phyloP scores from a whole-genome alignment of 2,113 vertebrate species.

The Nansenia antarctica region DNA sequence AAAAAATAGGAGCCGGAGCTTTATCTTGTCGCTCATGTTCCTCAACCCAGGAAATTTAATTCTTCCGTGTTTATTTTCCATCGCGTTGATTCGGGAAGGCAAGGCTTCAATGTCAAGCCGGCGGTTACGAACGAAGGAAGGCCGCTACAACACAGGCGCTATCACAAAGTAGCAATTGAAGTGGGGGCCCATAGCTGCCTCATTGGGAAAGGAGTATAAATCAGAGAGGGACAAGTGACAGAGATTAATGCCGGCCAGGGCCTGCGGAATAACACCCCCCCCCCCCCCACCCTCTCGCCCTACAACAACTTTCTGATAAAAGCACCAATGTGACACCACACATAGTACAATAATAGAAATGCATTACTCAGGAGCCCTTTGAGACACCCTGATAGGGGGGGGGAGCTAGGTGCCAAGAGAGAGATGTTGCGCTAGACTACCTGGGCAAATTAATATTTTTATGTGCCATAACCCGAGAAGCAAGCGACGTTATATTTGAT shows the following conservation, averaged over 20 bases:
- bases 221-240: constrained; percentile 79
- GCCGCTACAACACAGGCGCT: constrained; percentile 60
- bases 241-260: constrained; percentile 73
- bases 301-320: constrained; percentile 76
- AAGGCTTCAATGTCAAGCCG: constrained; percentile 70
- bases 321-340: constrained; percentile 67
- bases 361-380: constrained; percentile 69
- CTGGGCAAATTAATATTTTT: constrained; percentile 54
- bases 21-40: constrained; percentile 75
- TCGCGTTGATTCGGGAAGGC: constrained; percentile 59
- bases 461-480: not conserved
- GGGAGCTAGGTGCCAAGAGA: constrained; percentile 42
- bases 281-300: constrained; percentile 63
- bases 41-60: constrained; percentile 67
- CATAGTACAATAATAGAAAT: constrained; percentile 73
- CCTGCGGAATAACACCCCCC: constrained; percentile 71
- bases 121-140: constrained; percentile 39
- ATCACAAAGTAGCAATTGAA: constrained; percentile 71
- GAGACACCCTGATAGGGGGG: constrained; percentile 65
- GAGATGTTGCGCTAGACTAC: constrained; percentile 48
- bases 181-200: constrained; percentile 57
- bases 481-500: not conserved
- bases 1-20: constrained; percentile 27
- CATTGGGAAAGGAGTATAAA: constrained; percentile 76
- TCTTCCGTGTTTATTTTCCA: constrained; percentile 63